A percentile compares a stretch with the other conserved stretches of the same genome.
Evolutionary conservation across 2,888 invertebrate species (phyloP).

Genomic region (Cantharis lateralis): DNA sequence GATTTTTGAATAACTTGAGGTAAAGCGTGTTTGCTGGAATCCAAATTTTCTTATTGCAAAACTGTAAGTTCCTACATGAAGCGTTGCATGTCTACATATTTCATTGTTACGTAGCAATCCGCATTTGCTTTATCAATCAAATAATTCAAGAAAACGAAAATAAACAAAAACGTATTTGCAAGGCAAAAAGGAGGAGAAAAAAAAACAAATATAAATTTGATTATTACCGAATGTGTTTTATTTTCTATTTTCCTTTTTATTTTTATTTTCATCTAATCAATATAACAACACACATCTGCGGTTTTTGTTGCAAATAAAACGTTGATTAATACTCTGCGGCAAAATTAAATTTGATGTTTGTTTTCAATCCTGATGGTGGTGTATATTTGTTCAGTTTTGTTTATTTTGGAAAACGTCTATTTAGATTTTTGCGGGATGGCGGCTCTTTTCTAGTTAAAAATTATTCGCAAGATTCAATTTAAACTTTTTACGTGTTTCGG

Average conservation of each 20-base stretch:
- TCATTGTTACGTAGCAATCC: not conserved
- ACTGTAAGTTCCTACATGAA: not conserved
- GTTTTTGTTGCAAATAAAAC: conserved; percentile 18
- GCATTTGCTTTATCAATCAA: not conserved
- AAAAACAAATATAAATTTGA: not conserved
- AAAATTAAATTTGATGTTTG: conserved; percentile 25
- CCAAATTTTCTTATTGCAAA: too few species aligned
- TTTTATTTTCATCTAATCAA: conserved; percentile 10
- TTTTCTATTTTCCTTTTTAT: not conserved
- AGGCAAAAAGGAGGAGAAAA: not conserved
- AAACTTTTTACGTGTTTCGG: not conserved
- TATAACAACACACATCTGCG: conserved; percentile 14
- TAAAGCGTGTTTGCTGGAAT: too few species aligned
- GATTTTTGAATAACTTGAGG: too few species aligned
- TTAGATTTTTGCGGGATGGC: not conserved
- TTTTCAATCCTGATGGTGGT: conserved; percentile 21
- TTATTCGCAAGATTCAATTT: not conserved
- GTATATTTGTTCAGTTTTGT: conserved; percentile 12
- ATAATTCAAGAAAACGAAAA: not conserved
- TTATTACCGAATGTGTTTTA: not conserved
- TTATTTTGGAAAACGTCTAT: conserved; percentile 11
- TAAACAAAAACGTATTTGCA: not conserved
- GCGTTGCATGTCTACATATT: not conserved
- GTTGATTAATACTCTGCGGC: conserved; percentile 23
- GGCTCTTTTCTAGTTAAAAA: not conserved